A percentile compares a stretch with the other conserved stretches of the same genome.
Conservation (phyloP, 2,113 vertebrate species). For the Pangasianodon hypophthalmus region DNA sequence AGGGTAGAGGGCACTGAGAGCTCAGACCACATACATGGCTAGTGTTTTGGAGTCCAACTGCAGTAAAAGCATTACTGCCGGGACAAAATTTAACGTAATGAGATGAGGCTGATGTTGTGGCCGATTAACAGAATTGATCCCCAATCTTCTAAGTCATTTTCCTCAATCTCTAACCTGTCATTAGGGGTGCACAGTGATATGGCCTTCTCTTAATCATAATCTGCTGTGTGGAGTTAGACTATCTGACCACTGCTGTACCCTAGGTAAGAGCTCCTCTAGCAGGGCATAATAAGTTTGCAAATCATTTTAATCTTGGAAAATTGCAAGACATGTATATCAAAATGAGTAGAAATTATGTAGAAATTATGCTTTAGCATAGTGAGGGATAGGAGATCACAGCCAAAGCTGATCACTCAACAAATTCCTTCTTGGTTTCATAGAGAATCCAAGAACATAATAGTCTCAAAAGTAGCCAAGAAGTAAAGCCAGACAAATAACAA, state of each 20-base stretch:
- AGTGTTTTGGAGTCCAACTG: conserved; percentile 20
- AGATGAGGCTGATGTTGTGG: conserved; percentile 35
- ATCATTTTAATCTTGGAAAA: conserved; percentile 7
- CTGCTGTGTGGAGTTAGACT: conserved; percentile 2
- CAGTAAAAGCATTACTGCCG: conserved; percentile 1
- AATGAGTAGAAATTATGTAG: background rate
- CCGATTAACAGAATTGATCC: conserved; percentile 31
- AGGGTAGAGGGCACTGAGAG: conserved; percentile 31
- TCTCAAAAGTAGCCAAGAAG: background rate
- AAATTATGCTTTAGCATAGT: background rate
- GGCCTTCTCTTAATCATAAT: conserved; percentile 32
- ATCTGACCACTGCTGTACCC: background rate
- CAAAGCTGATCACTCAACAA: background rate
- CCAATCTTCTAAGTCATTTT: conserved; percentile 19
- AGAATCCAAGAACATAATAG: background rate
- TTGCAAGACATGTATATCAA: background rate
- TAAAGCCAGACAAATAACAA: background rate
- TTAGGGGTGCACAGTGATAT: background rate
- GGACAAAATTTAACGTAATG: conserved; percentile 26
- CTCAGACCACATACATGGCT: conserved; percentile 46
- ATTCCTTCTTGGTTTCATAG: background rate
- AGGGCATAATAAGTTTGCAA: background rate
- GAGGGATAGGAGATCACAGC: background rate
- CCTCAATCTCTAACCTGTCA: conserved; percentile 13
- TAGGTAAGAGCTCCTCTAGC: conserved; percentile 16